Evolutionary conservation across 2,888 invertebrate genomes (phyloP).

Genomic region (Nomada ruficornis): DNA sequence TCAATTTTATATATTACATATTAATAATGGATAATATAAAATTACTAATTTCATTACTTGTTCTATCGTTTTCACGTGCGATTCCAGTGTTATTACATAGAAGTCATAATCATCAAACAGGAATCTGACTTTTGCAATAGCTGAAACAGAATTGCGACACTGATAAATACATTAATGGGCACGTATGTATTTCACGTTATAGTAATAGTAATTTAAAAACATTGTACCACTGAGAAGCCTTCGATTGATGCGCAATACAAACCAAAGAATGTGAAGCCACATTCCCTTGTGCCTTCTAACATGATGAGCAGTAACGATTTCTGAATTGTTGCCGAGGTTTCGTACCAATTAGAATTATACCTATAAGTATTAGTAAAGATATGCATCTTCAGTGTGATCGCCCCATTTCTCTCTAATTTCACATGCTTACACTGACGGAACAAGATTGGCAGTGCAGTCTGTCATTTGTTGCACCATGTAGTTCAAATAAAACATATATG

Average conservation of each 20-base stretch:
- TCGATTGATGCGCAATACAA: slow-evolving; percentile 28
- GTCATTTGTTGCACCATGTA: background rate
- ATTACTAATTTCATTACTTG: too few species aligned
- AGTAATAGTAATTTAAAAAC: background rate
- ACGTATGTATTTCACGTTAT: background rate
- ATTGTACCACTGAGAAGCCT: slow-evolving; percentile 43
- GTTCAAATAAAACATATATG: slow-evolving; percentile 20
- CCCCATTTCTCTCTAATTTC: too few species aligned
- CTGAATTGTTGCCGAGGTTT: background rate
- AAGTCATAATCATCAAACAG: too few species aligned
- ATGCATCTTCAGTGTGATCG: too few species aligned
- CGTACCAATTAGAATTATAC: too few species aligned
- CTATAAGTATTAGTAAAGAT: too few species aligned
- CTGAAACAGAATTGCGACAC: slow-evolving; percentile 24
- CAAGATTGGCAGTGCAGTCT: background rate
- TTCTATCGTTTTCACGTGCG: too few species aligned
- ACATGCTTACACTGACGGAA: background rate
- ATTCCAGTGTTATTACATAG: too few species aligned
- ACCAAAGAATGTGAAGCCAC: slow-evolving; percentile 13
- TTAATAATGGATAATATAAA: too few species aligned
- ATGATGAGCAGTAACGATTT: slow-evolving; percentile 46
- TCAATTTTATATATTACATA: too few species aligned
- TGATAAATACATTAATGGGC: background rate
- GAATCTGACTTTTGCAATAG: slow-evolving; percentile 28
- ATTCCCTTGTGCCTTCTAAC: slow-evolving; percentile 27